Evolutionary conservation across 1,140 invertebrate genomes (phyloP), one percentile per base, ranked within the genome.

Genomic region (Bombus consobrinus): DNA sequence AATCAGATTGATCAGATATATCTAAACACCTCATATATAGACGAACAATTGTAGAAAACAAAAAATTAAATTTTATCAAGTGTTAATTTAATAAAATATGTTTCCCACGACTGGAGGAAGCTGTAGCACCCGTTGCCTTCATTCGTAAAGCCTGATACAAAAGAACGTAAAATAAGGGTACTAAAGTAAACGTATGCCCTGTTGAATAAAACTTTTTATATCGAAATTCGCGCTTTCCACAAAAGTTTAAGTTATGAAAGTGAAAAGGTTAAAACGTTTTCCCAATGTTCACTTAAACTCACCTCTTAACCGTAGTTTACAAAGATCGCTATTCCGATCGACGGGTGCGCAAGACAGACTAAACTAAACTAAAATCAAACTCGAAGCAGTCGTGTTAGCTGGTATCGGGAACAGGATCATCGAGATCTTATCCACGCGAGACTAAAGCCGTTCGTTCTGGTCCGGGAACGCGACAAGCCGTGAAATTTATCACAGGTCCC

Each of bases 401-500:
- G 15, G 39, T 83, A 83, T 83, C 74, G 64, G 15, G n/a, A n/a
- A 59, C 12, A 39, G 74, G 74, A 83, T 83, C 81, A 34, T 57
- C 64, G 34, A 34, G 73, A 83, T 83, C n/a, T 68, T 83, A 77
- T 83, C 81, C n/a, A 43, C 28, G 47, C n/a, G 41, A 71, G 43
- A 53, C 69, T 13, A 69, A 53, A 69, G 34, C 28, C 9, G 37
- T 39, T 39, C 59, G 81, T 57, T 47, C 77, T 83, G 74, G 59
- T 13, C 47, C 28, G 3, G 15, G 6, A 37, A 10, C 64, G 64
- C 62, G 64, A 69, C 82, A 53, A 47, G 43, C 62, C 47, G 82
- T 69, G 62, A 83, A 78, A 78, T 78, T 69, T 77, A 83, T 83
- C 82, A 66, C 22, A 22, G 59, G 37, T 69, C 80, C 39, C n/a